Conservation (phyloP, 2,888 invertebrate genomes). For the Sturmia bella region DNA sequence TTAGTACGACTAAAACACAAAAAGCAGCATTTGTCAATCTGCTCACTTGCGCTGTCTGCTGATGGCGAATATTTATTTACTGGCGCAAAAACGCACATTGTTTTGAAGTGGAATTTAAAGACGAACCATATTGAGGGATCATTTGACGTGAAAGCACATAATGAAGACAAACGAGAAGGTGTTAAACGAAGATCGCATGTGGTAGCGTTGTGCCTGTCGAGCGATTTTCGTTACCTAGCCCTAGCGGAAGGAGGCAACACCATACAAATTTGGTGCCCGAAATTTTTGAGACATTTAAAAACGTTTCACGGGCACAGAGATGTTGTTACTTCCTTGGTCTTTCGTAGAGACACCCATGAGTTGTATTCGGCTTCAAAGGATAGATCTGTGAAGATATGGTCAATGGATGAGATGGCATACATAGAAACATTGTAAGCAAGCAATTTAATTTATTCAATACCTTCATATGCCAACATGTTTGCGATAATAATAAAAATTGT, state of each 20-base stretch:
- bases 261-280: constrained; percentile 93
- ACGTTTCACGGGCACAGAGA: constrained; percentile 91
- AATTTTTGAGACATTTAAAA: constrained; percentile 88
- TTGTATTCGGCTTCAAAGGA: constrained; percentile 91
- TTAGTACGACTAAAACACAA: constrained; percentile 86
- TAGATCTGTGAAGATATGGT: constrained; percentile 95
- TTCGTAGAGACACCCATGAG: constrained; percentile 92
- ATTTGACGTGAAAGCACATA: constrained; percentile 82
- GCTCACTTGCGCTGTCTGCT: constrained; percentile 89
- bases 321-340: constrained; percentile 88
- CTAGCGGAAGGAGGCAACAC: constrained; percentile 86
- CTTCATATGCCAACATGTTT: too few species aligned
- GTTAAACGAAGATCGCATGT: constrained; percentile 82
- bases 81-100: constrained; percentile 93
- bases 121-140: constrained; percentile 85
- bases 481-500: background rate
- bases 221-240: constrained; percentile 91
- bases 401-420: constrained; percentile 96
- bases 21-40: constrained; percentile 90
- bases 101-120: constrained; percentile 92
- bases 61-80: constrained; percentile 89
- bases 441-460: too few species aligned
- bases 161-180: constrained; percentile 77
- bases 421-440: constrained; percentile 90
- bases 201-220: constrained; percentile 87